Conservation (phyloP, 2,797 vertebrate genomes). For the Apogon talboti region DNA sequence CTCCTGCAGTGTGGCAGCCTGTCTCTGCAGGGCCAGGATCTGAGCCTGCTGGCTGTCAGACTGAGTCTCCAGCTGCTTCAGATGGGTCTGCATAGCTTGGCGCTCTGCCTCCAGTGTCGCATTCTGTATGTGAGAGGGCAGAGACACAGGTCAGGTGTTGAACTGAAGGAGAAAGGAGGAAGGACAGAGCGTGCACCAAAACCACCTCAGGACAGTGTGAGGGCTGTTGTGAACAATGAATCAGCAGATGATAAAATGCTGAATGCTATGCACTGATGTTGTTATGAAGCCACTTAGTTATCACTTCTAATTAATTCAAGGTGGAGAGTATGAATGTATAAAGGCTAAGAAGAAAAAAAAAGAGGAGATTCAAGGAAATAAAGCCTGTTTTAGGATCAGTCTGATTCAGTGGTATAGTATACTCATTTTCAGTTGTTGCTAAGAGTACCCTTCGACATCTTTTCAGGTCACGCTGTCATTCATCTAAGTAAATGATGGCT, state of each 20-base stretch:
- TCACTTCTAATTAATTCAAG: too few relatives aligned
- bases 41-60: slow-evolving; percentile 89
- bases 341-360: too few relatives aligned
- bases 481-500: neutral
- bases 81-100: slow-evolving; percentile 89
- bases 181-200: neutral
- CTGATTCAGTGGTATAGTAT: too few relatives aligned
- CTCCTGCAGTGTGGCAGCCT: slow-evolving; percentile 91
- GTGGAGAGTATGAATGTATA: too few relatives aligned
- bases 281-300: too few relatives aligned
- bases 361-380: too few relatives aligned
- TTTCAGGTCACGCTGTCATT: neutral
- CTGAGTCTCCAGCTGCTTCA: slow-evolving; percentile 91
- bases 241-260: neutral
- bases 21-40: slow-evolving; percentile 91
- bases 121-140: slow-evolving; percentile 79
- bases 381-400: too few relatives aligned
- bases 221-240: neutral
- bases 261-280: neutral
- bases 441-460: too few relatives aligned
- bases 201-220: neutral
- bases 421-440: too few relatives aligned
- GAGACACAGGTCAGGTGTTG: slow-evolving; percentile 15
- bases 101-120: slow-evolving; percentile 94
- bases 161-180: slow-evolving; percentile 8